phyloP scores from a whole-genome alignment of 2,888 invertebrate genomes.

The Masnerella sp. region DNA sequence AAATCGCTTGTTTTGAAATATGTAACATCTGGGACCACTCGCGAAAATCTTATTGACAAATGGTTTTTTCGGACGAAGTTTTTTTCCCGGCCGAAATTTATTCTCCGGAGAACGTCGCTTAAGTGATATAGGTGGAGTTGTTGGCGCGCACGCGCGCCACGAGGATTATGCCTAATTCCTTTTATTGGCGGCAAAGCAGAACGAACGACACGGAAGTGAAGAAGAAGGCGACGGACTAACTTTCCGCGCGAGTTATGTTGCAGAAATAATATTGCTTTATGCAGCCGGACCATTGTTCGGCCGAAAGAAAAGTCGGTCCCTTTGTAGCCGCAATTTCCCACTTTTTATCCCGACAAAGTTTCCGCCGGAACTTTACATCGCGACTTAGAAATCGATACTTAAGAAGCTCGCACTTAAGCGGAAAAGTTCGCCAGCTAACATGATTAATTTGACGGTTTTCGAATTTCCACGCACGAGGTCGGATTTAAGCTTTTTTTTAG shows the following conservation, averaged over 20 bases:
- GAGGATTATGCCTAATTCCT: slow-evolving; percentile 56
- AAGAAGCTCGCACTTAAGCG: no score
- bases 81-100: slow-evolving; percentile 18
- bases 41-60: slow-evolving; percentile 31
- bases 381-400: no score
- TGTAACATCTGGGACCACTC: slow-evolving; percentile 25
- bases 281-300: slow-evolving; percentile 21
- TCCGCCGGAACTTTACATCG: no score
- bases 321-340: no score
- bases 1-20: slow-evolving; percentile 28
- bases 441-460: no score
- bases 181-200: slow-evolving; percentile 55
- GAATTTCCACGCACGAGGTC: no score
- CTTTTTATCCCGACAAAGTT: no score
- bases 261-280: slow-evolving; percentile 35
- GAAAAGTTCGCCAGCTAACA: no score
- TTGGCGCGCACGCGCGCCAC: slow-evolving; percentile 40
- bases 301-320: slow-evolving; percentile 9
- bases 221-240: slow-evolving; percentile 42
- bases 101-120: slow-evolving; percentile 25
- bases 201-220: slow-evolving; percentile 43
- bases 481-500: no score
- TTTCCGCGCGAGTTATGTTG: slow-evolving; percentile 37
- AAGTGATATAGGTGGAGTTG: slow-evolving; percentile 46
- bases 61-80: slow-evolving; percentile 7